Evolutionary conservation across 2,888 invertebrate species (phyloP), one percentile per base, ranked within the genome.

Genomic region (Psylliodes chrysocephalus): DNA sequence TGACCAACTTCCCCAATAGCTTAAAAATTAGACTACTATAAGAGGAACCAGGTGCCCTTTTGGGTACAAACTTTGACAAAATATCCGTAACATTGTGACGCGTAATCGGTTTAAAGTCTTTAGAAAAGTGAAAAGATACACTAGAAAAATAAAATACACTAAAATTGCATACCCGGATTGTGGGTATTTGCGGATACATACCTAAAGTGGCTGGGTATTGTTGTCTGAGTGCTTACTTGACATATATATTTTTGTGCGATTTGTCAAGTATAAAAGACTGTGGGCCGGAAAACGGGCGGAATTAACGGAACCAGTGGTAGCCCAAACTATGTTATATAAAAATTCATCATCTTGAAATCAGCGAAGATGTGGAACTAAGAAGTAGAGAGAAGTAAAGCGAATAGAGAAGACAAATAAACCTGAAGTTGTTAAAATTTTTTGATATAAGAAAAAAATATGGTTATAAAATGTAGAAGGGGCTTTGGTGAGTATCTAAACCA

Each of bases 91-190:
- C 73, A 74, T 74, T 74, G 75, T 74, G 68, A 65, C 54, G 14
- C 25, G n/a, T 75, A 75, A 75, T 74, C 75, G 73, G 73, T 74
- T 75, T 75, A 75, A 62, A 46, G 49, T 64, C 66, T 55, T 63
- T 64, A 64, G 63, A 61, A 64, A 17, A 17, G 17, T 5, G 15
- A 25, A 22, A 53, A 22, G 22, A 53, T 38, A 56, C 57, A 49
- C n/a, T 47, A 38, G 44, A 60, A 69, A 66, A 67, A 66, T 65
- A 69, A 69, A 68, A 65, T 62, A 63, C 64, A 61, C 63, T 52
- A 15, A 63, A 70, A 72, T 72, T 71, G 72, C 68, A 67, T 69
- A 63, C 56, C 46, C 17, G 63, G 71, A 72, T 71, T 65, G 3
- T 8, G 19, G 38, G 33, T 38, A 38, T 52, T 35, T 70, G 55